Evolutionary conservation across 2,113 vertebrate species (phyloP).

Genomic region (Gasterosteus nipponicus): DNA sequence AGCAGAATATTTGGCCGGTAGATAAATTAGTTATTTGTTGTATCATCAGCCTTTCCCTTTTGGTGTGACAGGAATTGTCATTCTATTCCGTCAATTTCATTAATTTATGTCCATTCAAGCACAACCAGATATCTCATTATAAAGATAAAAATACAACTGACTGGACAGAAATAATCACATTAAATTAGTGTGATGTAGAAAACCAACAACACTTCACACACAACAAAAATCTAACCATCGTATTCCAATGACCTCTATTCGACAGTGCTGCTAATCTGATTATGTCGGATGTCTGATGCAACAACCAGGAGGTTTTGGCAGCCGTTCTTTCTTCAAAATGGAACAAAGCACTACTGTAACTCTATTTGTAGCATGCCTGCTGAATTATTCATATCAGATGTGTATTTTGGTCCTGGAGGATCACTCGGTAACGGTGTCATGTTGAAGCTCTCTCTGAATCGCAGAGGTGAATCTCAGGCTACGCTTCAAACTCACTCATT

Average conservation of each 20-base stretch:
- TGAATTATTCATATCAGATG: constrained; percentile 61
- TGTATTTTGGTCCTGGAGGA: constrained; percentile 52
- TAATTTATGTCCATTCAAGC: background rate
- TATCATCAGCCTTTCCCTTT: background rate
- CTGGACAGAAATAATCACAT: background rate
- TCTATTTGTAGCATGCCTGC: constrained; percentile 58
- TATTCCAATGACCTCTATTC: constrained; percentile 18
- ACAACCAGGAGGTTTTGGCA: constrained; percentile 20
- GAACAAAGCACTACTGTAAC: constrained; percentile 64
- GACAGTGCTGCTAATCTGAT: constrained; percentile 19
- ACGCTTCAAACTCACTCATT: background rate
- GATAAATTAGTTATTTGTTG: constrained; percentile 49
- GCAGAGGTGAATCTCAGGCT: background rate
- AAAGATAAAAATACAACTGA: background rate
- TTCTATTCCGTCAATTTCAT: background rate
- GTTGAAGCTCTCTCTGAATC: constrained; percentile 4
- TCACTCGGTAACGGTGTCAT: constrained; percentile 38
- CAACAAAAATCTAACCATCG: constrained; percentile 6
- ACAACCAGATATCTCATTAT: background rate
- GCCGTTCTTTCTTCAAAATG: constrained; percentile 45
- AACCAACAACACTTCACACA: background rate
- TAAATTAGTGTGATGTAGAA: background rate
- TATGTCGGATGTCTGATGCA: constrained; percentile 31
- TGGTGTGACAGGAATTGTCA: background rate
- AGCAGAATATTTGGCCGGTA: constrained; percentile 39